Base-by-base conservation (phyloP, 2,797 vertebrate genomes). In the Sitta carolinensis region DNA sequence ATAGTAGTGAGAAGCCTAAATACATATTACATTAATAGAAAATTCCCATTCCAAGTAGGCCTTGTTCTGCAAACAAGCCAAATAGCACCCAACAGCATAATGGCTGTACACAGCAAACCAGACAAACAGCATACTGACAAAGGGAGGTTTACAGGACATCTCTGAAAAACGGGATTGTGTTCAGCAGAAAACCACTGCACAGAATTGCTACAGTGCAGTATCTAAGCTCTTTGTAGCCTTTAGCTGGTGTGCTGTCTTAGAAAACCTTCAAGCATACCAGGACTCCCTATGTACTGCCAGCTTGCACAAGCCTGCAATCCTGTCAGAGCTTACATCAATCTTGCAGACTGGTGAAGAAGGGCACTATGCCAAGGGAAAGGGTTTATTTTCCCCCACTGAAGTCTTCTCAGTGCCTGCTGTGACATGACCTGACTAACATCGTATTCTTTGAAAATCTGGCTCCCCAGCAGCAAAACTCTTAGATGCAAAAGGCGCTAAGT, bases 71-170 rank as follows among this genome's bases (percentile, higher is more conserved):
- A 84, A 91, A 90, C 38, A 84, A 82, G 48, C 10, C 64, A 76
- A 79, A 87, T 0, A 78, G 72, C 45, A 86, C 52, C 25, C 34
- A 76, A 42, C 20, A 80, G 84, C 13, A 23, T 23, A 89, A 93
- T 1, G 2, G 50, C 61, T 40, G 38, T 40, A 84, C 38, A n/a
- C 32, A 87, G 88, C 63, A 72, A 87, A 77, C 42, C 25, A 87
- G 52, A 87, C 27, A 92, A 81, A 72, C 36, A 48, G 78, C 64
- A 50, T 27, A 50, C 61, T 89, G 67, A 96, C 36, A 95, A 92
- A 87, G 52, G 55, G 86, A 94, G 47, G 25, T 77, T 87, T 64
- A 85, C 61, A 72, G 84, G 16, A 67, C 27, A 40, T 70, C 11
- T 58, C n/a, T 90, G 86, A 89, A 87, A 89, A 72, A 40, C 38